phyloP scores from a whole-genome alignment of 2,797 vertebrate genomes.

The Capromys pilorides region DNA sequence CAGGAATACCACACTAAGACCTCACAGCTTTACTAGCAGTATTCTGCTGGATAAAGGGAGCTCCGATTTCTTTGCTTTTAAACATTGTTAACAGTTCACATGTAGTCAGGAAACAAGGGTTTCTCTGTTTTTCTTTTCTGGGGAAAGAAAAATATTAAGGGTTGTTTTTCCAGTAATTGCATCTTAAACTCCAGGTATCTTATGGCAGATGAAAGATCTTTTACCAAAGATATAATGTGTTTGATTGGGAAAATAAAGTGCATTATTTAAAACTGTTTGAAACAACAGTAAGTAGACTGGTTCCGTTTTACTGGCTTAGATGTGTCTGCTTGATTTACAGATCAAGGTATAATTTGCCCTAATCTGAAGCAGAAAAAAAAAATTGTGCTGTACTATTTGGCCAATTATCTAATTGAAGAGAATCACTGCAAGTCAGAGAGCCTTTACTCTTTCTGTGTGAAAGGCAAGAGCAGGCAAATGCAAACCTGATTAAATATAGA shows the following conservation, averaged over 20 bases:
- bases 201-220: conserved; percentile 40
- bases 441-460: conserved; percentile 37
- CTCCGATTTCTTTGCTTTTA: conserved; percentile 38
- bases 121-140: conserved; percentile 68
- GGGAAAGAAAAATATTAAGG: conserved; percentile 55
- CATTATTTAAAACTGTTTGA: not conserved
- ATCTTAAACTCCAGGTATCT: conserved; percentile 50
- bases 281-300: not conserved
- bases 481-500: conserved; percentile 43
- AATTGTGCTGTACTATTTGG: not conserved
- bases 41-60: not conserved
- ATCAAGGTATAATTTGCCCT: conserved; percentile 10
- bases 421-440: not conserved
- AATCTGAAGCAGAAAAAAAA: not conserved
- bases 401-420: conserved; percentile 23
- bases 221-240: not conserved
- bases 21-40: not conserved
- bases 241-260: not conserved
- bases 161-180: conserved; percentile 44
- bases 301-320: not conserved
- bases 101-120: conserved; percentile 14
- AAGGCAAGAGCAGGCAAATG: not conserved
- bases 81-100: conserved; percentile 24
- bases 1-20: not conserved
- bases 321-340: conserved; percentile 16